These are phyloP conservation scores for Zele albiditarsus DNA, from an alignment of 2,888 invertebrate genomes.

Conservation along the genomic window DNA sequence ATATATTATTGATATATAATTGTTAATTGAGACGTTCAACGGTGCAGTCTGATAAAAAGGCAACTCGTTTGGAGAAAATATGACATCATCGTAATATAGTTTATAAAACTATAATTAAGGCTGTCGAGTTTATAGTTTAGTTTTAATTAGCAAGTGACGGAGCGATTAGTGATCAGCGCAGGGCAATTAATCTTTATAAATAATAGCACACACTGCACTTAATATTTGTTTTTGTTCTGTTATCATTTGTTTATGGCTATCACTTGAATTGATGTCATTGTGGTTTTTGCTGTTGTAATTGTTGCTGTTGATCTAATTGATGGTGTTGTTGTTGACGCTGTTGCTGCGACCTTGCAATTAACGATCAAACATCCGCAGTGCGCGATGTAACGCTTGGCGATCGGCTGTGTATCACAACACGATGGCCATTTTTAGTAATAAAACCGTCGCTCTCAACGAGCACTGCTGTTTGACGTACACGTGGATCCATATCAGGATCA, in stretches of 20 bases:
- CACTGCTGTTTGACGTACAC: conserved; percentile 84
- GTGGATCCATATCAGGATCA: conserved; percentile 69
- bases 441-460: conserved; percentile 88
- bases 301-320: conserved; percentile 42
- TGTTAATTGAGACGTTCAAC: conserved; percentile 1
- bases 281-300: conserved; percentile 28
- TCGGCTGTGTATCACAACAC: conserved; percentile 91
- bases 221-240: background rate
- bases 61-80: conserved; percentile 69
- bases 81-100: conserved; percentile 49
- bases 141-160: conserved; percentile 22
- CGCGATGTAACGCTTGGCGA: conserved; percentile 89
- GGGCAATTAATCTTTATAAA: conserved; percentile 4
- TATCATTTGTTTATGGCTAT: background rate
- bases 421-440: conserved; percentile 90
- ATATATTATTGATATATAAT: conserved; percentile 26
- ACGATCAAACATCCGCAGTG: conserved; percentile 90
- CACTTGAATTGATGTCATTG: conserved; percentile 13
- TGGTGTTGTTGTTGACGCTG: conserved; percentile 53
- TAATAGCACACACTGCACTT: conserved; percentile 12
- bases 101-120: conserved; percentile 70
- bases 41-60: conserved; percentile 62
- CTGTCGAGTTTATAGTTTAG: conserved; percentile 58
- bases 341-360: conserved; percentile 70
- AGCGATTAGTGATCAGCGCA: conserved; percentile 17